Conservation (phyloP, 2,888 invertebrate species). For the Mechanitis mazaeus region DNA sequence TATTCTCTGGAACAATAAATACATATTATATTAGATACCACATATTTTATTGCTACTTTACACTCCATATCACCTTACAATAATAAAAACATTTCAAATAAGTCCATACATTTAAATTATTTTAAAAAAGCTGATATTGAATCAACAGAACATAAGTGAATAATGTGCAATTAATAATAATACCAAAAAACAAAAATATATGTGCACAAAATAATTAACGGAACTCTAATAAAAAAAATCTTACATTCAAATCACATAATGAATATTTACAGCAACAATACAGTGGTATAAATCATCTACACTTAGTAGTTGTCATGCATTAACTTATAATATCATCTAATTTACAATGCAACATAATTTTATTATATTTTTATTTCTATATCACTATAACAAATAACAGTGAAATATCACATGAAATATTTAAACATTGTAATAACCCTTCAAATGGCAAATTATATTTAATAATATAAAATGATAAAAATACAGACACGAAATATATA, state of each 20-base stretch:
- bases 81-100: slow-evolving; percentile 8
- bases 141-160: slow-evolving; percentile 12
- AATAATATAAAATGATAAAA: slow-evolving; percentile 42
- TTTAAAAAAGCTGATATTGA: slow-evolving; percentile 9
- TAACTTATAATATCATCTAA: slow-evolving; percentile 56
- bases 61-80: slow-evolving; percentile 18
- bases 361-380: slow-evolving; percentile 48
- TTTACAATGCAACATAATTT: slow-evolving; percentile 54
- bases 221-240: slow-evolving; percentile 29
- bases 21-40: slow-evolving; percentile 21
- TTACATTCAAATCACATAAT: slow-evolving; percentile 35
- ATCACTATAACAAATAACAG: slow-evolving; percentile 74
- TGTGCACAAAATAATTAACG: slow-evolving; percentile 10
- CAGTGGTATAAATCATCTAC: slow-evolving; percentile 32
- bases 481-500: slow-evolving; percentile 32
- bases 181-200: background rate
- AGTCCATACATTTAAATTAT: slow-evolving; percentile 14
- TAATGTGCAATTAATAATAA: slow-evolving; percentile 9
- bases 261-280: slow-evolving; percentile 56
- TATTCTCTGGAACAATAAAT: slow-evolving; percentile 22
- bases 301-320: slow-evolving; percentile 56
- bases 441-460: slow-evolving; percentile 55
- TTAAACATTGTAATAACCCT: slow-evolving; percentile 57
- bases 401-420: slow-evolving; percentile 73
- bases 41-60: slow-evolving; percentile 27